phyloP scores from a whole-genome alignment of 2,888 invertebrate species.

The Antheraea yamamai region DNA sequence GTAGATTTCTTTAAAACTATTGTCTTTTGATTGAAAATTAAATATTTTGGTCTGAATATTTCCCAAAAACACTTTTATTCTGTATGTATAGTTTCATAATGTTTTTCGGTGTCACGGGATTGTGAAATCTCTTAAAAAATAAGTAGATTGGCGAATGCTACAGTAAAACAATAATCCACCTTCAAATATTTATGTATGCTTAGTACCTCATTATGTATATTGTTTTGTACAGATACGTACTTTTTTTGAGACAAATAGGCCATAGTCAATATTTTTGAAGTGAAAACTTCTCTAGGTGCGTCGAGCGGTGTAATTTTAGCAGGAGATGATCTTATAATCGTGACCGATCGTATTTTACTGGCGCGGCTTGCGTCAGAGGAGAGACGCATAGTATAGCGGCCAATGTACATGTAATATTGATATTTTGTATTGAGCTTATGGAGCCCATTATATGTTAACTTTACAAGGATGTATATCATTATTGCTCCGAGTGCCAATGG shows the following conservation, averaged over 20 bases:
- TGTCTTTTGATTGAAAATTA: background rate
- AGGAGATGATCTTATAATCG: no score
- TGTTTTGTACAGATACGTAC: background rate
- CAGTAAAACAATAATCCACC: background rate
- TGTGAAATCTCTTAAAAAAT: background rate
- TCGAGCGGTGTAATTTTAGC: no score
- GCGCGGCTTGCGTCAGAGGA: no score
- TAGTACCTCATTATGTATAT: background rate
- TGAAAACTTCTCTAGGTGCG: no score
- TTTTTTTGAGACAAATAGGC: background rate
- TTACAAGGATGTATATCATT: no score
- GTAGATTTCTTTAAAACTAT: background rate
- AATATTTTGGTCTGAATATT: background rate
- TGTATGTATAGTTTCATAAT: background rate
- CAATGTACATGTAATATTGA: no score
- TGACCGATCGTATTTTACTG: no score
- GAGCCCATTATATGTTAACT: no score
- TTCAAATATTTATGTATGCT: slow-evolving; percentile 14
- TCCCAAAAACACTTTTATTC: background rate
- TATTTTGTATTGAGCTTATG: no score
- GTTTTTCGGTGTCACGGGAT: background rate
- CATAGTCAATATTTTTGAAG: background rate
- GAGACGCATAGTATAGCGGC: no score
- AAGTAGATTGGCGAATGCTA: background rate
- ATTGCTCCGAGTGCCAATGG: no score